These are phyloP conservation scores for Bombus pascuorum DNA, from an alignment of 1,140 invertebrate genomes.

Conservation along the genomic window DNA sequence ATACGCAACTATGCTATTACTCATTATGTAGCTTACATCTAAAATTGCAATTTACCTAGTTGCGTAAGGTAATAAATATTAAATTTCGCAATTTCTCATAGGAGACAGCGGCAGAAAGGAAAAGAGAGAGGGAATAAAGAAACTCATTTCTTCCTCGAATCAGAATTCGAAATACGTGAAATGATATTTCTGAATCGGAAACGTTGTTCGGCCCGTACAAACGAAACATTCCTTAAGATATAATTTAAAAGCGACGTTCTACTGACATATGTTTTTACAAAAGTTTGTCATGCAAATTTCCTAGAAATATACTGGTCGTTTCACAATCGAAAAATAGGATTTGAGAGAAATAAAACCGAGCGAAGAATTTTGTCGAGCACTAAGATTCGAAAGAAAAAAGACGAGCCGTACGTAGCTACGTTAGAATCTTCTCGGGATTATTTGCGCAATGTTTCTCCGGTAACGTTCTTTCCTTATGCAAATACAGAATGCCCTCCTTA, in stretches of 20 bases:
- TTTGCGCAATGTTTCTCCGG: slow-evolving; percentile 11
- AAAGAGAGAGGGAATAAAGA: background rate
- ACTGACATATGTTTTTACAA: background rate
- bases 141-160: background rate
- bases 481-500: slow-evolving; percentile 20
- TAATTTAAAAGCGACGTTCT: background rate
- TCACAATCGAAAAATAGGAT: background rate
- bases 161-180: background rate
- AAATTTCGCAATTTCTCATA: background rate
- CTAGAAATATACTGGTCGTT: background rate
- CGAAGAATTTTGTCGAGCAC: background rate
- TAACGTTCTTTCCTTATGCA: slow-evolving; percentile 15
- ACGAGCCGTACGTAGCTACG: background rate
- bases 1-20: background rate
- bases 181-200: background rate
- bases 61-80: background rate
- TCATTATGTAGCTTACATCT: background rate
- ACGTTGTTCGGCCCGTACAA: background rate
- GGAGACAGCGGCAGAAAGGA: too few species aligned
- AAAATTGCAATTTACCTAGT: background rate
- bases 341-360: too few species aligned
- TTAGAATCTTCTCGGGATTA: slow-evolving; percentile 23
- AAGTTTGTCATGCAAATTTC: slow-evolving; percentile 3
- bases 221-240: slow-evolving; percentile 2
- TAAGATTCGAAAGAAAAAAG: background rate